These are phyloP conservation scores for Phacellophora camtschatica DNA, from an alignment of 30 jellyfish, hydroid and myxozoan genomes.

Conservation along the genomic window DNA sequence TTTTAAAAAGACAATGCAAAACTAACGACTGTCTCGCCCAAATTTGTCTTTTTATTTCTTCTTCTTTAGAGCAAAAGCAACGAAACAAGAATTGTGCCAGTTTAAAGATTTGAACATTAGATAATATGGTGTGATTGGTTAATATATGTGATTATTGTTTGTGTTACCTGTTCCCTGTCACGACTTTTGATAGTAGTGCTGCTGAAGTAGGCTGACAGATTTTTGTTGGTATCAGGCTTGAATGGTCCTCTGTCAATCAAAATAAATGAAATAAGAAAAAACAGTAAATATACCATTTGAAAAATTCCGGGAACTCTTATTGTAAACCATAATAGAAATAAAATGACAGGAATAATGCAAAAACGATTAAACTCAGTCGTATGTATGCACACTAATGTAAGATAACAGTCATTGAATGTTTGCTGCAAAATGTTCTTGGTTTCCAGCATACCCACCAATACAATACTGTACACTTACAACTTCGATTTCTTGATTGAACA, in stretches of 20 bases:
- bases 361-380: too few relatives aligned
- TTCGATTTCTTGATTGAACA: neutral
- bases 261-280: too few relatives aligned
- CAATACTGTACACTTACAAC: neutral
- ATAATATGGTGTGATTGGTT: neutral
- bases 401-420: neutral
- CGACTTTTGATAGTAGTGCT: neutral
- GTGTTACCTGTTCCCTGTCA: neutral
- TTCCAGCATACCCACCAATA: neutral
- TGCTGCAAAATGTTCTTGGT: neutral
- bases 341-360: too few relatives aligned
- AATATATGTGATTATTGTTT: neutral
- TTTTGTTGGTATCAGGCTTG: constrained; percentile 35
- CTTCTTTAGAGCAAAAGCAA: neutral
- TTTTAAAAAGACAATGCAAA: neutral
- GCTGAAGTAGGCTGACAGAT: constrained; percentile 48
- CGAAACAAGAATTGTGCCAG: too few relatives aligned
- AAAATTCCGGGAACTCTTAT: too few relatives aligned
- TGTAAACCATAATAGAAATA: too few relatives aligned
- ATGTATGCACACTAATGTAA: too few relatives aligned
- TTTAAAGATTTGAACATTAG: neutral
- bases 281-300: too few relatives aligned
- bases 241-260: constrained; percentile 34
- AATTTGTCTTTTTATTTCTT: neutral
- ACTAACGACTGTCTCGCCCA: neutral